Evolutionary conservation across 1,140 invertebrate genomes (phyloP), one percentile per base, ranked within the genome.

Genomic region (Drosophila bocqueti): DNA sequence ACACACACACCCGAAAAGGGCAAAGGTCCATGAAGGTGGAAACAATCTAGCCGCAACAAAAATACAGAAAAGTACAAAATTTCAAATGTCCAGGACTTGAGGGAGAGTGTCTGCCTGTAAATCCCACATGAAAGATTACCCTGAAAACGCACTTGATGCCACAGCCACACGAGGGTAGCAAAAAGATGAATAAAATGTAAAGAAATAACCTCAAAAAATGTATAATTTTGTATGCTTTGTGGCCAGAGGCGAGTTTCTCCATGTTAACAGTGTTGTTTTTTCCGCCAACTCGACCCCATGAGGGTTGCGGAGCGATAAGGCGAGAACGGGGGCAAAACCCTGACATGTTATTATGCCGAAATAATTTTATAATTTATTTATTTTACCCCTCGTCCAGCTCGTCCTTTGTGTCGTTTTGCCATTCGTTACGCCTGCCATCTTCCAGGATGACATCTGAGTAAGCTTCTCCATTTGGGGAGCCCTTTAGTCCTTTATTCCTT

Each of bases 281-380:
- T 79, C 57, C 64, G 49, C 46, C 61, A 62, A 47, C 46, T 50
- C 64, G 65, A 77, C 66, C 66, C 81, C 55, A 60, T 0, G 54
- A 72, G 66, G 68, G 73, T 64, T 45, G 54, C 10, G 15, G 0
- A 29, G 9, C 54, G 15, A 40, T 40, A 57, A 55, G 50, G 43
- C 61, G 38, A n/a, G 47, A 65, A 34, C n/a, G 31, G 67, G 67
- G 79, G 61, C 49, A 55, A 38, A 58, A 69, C 64, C 72, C 74
- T 87, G 83, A 87, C 83, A 87, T 87, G 83, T 87, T 87, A 87
- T 79, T 84, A 83, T 84, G 75, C 81, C 81, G 83, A 82, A 81
- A 90, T 86, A 90, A 84, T 92, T 92, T 92, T 92, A 92, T 90
- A 92, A 92, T 92, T 92, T 92, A 91, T 92, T 90, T 92, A 90